Base-by-base conservation (phyloP, 1,140 invertebrate genomes). In the Bombus vancouverensis region DNA sequence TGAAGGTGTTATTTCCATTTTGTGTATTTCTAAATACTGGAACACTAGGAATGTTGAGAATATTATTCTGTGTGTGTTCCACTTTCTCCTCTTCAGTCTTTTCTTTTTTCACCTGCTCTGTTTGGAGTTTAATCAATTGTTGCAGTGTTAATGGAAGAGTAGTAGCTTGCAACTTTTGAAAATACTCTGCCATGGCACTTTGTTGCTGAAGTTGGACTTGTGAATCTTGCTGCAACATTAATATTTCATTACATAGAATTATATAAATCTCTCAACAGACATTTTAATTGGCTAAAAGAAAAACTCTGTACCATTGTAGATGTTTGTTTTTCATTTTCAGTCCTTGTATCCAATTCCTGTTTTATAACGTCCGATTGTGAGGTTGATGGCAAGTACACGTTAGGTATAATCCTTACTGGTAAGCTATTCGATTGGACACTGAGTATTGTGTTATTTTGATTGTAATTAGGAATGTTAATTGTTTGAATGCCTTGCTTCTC, bases 31-130 rank as follows among this genome's bases (percentile, higher is more conserved):
- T 92, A 80, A 94, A 94, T 32, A 91, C 91, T 70, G 93, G 92
- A 57, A 95, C 93, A 89, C 89, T 94, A 18, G 94, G 95, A 93
- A 95, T 95, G 88, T 95, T 95, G 25, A 95, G 84, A 87, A 95
- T 95, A 91, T 90, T 95, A 87, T 93, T 95, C 81, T 94, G 93
- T 0, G 87, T 75, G 73, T 93, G 93, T 42, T 95, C 94, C 44
- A 86, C 73, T 88, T 93, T 95, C 10, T 94, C 93, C 18, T 94
- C 93, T 18, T 93, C 92, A 3, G 37, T 18, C 47, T 94, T 92
- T 34, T 95, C 94, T 44, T 94, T 94, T 18, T 95, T 95, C 2
- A 89, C 80, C 79, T 94, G 92, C 39, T 95, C 94, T 0, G 92
- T 88, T 80, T 95, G 94, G 4, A 94, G 77, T 88, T 95, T 95